Percentiles rank a stretch among this genome's conserved stretches.
Evolutionary conservation across 2,888 invertebrate genomes (phyloP).

Genomic region (Troilus luridus): DNA sequence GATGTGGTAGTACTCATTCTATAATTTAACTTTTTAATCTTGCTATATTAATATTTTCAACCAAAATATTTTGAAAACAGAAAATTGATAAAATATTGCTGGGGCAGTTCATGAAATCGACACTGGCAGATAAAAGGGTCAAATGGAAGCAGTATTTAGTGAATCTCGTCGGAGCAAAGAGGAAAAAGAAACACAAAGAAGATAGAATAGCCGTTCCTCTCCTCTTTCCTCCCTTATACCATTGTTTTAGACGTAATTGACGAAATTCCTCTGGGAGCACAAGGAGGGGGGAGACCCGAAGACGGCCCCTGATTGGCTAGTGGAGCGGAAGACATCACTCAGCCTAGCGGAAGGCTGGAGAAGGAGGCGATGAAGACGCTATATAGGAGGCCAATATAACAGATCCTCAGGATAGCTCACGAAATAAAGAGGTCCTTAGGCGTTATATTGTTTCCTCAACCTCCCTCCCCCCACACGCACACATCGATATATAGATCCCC

Average conservation of each 20-base stretch:
- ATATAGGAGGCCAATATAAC: constrained; percentile 21
- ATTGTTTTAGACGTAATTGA: constrained; percentile 35
- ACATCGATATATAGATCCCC: neutral
- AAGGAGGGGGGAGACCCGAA: neutral
- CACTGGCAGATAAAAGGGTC: neutral
- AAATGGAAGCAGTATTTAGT: neutral
- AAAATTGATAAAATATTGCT: too few relatives aligned
- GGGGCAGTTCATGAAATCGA: too few relatives aligned
- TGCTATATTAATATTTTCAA: too few relatives aligned
- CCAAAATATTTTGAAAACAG: too few relatives aligned
- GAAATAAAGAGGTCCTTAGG: constrained; percentile 30
- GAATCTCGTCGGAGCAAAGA: neutral
- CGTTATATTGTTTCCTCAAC: constrained; percentile 16
- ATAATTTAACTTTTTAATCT: too few relatives aligned
- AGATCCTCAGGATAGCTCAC: neutral
- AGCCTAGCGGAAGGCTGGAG: neutral
- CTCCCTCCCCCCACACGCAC: neutral
- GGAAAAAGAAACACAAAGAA: neutral
- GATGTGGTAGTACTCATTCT: too few relatives aligned
- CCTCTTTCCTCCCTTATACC: neutral
- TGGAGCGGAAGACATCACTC: neutral
- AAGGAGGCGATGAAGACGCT: neutral
- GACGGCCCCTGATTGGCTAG: neutral
- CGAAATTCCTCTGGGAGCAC: neutral
- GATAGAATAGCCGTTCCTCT: neutral